Percentiles rank a stretch among this genome's conserved stretches.
Conservation (phyloP, 2,797 vertebrate species). For the Aldrovandia affinis region DNA sequence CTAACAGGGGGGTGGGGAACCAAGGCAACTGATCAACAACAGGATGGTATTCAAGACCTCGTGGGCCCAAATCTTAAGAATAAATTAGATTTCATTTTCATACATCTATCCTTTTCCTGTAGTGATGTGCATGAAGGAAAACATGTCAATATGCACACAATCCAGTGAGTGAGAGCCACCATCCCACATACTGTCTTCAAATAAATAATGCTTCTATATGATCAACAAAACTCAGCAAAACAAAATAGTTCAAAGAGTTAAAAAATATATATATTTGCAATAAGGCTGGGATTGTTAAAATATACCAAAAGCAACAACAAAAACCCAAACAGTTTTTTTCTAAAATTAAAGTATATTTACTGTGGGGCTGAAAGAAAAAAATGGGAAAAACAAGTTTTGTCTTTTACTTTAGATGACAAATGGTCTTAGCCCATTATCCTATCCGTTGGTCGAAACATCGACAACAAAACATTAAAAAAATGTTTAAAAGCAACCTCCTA, state of each 20-base stretch:
- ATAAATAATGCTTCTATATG: conserved; percentile 18
- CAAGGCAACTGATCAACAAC: conserved; percentile 30
- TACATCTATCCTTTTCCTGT: conserved; percentile 47
- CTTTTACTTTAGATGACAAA: too few species aligned
- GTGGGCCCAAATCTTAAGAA: conserved; percentile 51
- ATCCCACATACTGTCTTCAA: conserved; percentile 23
- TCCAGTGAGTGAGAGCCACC: conserved; percentile 24
- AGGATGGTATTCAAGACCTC: conserved; percentile 52
- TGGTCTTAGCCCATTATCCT: too few species aligned
- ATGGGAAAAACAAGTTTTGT: too few species aligned
- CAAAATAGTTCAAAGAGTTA: not conserved
- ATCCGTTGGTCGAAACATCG: too few species aligned
- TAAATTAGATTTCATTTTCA: conserved; percentile 51
- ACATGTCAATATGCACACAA: conserved; percentile 52
- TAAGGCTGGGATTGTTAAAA: not conserved
- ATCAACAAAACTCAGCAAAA: not conserved
- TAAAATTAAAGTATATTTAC: not conserved
- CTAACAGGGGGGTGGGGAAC: conserved; percentile 62
- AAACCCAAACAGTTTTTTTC: not conserved
- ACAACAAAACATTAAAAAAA: too few species aligned
- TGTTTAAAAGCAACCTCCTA: too few species aligned
- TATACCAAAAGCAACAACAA: not conserved
- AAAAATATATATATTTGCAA: too few species aligned
- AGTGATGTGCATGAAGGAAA: conserved; percentile 49
- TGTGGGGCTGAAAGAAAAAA: not conserved